A percentile compares a stretch with the other conserved stretches of the same genome.
Evolutionary conservation across 2,888 invertebrate species (phyloP).

Genomic region (Pheosia tremula): DNA sequence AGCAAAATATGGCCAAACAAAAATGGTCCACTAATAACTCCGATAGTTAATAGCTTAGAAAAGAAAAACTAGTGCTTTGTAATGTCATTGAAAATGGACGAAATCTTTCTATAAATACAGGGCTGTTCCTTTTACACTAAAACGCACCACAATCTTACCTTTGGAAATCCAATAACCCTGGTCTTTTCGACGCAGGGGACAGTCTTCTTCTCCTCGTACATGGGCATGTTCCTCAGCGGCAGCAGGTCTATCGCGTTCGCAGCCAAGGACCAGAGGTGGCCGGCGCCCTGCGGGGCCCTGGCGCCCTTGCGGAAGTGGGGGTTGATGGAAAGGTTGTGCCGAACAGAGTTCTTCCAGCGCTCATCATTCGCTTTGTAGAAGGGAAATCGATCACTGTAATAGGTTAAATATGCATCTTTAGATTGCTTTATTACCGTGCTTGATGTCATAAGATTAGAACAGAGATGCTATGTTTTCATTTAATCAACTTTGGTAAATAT

Average conservation of each 20-base stretch:
- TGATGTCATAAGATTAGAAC: background rate
- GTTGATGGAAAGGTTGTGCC: conserved; percentile 96
- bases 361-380: conserved; percentile 96
- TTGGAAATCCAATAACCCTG: conserved; percentile 66
- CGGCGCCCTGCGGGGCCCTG: conserved; percentile 94
- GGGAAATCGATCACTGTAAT: conserved; percentile 92
- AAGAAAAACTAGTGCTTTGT: too few relatives aligned
- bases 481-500: too few relatives aligned
- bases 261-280: conserved; percentile 95
- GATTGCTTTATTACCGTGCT: background rate
- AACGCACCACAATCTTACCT: conserved; percentile 46
- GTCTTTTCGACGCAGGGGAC: conserved; percentile 46
- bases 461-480: too few relatives aligned
- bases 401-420: background rate
- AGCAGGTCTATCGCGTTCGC: conserved; percentile 80
- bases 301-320: conserved; percentile 95
- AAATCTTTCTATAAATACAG: too few relatives aligned
- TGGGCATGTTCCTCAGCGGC: conserved; percentile 57
- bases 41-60: too few relatives aligned
- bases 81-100: too few relatives aligned
- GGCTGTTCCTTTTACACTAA: too few relatives aligned
- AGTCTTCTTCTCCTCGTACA: conserved; percentile 52
- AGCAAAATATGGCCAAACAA: too few relatives aligned
- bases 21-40: too few relatives aligned
- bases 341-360: conserved; percentile 96